Evolutionary conservation across 1,140 invertebrate genomes (phyloP), one percentile per base, ranked within the genome.

Genomic region (Atta cephalotes): DNA sequence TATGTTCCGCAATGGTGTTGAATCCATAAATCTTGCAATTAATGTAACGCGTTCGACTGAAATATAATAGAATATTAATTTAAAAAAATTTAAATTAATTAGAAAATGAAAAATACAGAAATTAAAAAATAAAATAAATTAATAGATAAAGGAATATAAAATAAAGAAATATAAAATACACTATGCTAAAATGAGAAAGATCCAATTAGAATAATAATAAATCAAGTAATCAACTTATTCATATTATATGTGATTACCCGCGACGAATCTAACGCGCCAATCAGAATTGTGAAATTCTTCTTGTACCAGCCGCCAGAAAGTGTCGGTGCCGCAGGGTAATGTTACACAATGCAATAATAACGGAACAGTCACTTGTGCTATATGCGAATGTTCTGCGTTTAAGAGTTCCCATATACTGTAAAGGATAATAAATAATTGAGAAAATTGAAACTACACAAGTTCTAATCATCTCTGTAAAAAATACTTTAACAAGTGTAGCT

Each of bases 281-380:
- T 99, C 98, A 16, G 96, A 95, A 91, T 97, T 97, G 90, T 99
- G 98, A 95, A 99, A 99, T 93, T 98, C 98, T 91, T 98, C 97
- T 93, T 99, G 98, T 70, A 99, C 97, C 18, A 99, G 96, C 88
- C 97, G 97, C 98, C 99, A 99, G 93, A 99, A 98, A 18, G 99
- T 97, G 93, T 99, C 98, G 0, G 97, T 97, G 9, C 99, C 99
- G 87, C 97, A 97, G 0, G 98, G 97, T 66, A 99, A 95, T 0
- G 99, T 99, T 51, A 99, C 97, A 93, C 98, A 99, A 95, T 99
- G 99, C 58, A 99, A 95, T 77, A 99, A 95, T 56, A 99, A 95
- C 0, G 98, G 98, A 16, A 99, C 98, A 60, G 97, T 96, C 68
- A 98, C 97, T 94, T 98, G 97, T 85, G 98, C 97, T 89, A 99